Evolutionary conservation across 2,797 vertebrate species (phyloP).

Genomic region (Champsocephalus esox): DNA sequence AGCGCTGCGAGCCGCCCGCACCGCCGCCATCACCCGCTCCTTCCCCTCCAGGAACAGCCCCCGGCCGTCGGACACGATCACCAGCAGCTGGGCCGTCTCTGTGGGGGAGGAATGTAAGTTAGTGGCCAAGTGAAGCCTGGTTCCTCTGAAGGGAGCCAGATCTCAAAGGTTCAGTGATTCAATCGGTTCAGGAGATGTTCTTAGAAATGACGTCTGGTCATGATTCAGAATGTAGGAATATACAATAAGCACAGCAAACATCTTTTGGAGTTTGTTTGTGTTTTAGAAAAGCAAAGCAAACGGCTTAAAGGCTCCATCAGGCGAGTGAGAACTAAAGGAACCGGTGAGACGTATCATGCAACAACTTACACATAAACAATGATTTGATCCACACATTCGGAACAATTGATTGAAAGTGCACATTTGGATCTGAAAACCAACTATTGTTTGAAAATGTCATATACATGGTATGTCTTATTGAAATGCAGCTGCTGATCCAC

Average conservation of each 20-base stretch:
- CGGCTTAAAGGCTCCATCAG: background rate
- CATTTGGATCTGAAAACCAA: too few relatives aligned
- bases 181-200: background rate
- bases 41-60: conserved; percentile 98
- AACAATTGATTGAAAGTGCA: too few relatives aligned
- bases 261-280: too few relatives aligned
- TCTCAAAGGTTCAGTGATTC: background rate
- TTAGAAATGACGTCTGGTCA: background rate
- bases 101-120: conserved; percentile 18
- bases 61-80: conserved; percentile 95
- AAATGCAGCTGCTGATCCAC: background rate
- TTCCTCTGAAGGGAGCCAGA: background rate
- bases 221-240: background rate
- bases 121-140: background rate
- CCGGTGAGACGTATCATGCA: too few relatives aligned
- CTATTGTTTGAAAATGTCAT: too few relatives aligned
- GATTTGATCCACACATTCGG: too few relatives aligned
- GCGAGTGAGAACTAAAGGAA: background rate
- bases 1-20: conserved; percentile 87
- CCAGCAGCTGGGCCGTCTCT: conserved; percentile 94
- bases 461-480: too few relatives aligned
- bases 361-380: too few relatives aligned
- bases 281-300: background rate
- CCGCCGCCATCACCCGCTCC: conserved; percentile 91
- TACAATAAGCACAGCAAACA: too few relatives aligned